These are phyloP conservation scores for Pseudocheirus occidentalis DNA, from an alignment of 2,797 vertebrate species.

Conservation along the genomic window DNA sequence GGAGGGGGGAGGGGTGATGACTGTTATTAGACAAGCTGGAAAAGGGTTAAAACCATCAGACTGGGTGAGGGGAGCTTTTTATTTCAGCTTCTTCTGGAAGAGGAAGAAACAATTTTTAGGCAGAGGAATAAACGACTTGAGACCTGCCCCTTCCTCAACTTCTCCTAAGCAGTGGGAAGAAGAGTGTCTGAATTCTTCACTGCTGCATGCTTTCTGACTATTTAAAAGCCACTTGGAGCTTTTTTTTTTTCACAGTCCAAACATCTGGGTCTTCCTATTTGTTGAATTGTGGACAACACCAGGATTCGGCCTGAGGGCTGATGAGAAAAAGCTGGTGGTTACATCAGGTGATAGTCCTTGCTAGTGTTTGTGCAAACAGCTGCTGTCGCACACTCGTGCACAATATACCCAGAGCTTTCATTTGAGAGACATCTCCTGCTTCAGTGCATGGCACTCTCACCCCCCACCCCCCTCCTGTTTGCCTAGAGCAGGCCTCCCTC, in stretches of 20 bases:
- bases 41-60: background rate
- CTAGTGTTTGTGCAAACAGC: background rate
- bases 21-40: constrained; percentile 38
- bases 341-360: background rate
- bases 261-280: constrained; percentile 7
- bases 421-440: constrained; percentile 53
- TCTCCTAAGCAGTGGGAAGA: background rate
- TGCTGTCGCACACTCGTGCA: fast-evolving
- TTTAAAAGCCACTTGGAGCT: background rate
- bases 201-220: constrained; percentile 16
- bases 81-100: constrained; percentile 18
- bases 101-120: background rate
- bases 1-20: background rate
- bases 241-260: background rate
- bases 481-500: constrained; percentile 36
- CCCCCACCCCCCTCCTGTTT: constrained; percentile 19
- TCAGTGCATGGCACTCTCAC: background rate
- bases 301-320: background rate
- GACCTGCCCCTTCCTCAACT: background rate
- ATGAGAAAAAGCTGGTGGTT: background rate
- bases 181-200: background rate
- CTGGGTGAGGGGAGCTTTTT: background rate
- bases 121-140: constrained; percentile 7
- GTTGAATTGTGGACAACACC: background rate
- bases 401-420: fast-evolving